A percentile compares a stretch with the other conserved stretches of the same genome.
phyloP scores from a whole-genome alignment of 2,888 invertebrate genomes.

The Rotaria macrura region DNA sequence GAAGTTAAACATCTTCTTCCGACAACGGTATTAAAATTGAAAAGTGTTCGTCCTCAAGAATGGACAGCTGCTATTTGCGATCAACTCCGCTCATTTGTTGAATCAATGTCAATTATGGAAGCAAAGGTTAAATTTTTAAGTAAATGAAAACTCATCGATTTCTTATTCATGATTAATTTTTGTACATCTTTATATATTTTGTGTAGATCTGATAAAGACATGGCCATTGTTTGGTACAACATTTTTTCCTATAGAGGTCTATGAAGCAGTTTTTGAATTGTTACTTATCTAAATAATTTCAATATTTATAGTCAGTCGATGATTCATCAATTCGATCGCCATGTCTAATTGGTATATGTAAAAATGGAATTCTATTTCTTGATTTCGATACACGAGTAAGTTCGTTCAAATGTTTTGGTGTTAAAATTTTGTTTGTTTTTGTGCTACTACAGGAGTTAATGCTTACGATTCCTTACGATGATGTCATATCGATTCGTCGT shows the following conservation, averaged over 20 bases:
- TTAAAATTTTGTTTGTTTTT: too few relatives aligned
- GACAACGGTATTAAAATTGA: constrained; percentile 71
- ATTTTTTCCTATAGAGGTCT: constrained; percentile 76
- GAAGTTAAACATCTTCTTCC: constrained; percentile 71
- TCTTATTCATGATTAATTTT: neutral
- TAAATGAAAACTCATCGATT: constrained; percentile 40
- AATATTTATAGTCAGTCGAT: constrained; percentile 40
- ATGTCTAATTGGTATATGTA: constrained; percentile 80
- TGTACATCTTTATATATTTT: constrained; percentile 21
- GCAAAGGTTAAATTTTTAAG: constrained; percentile 68
- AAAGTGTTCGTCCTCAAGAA: constrained; percentile 74
- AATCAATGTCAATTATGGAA: constrained; percentile 63
- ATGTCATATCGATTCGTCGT: constrained; percentile 78
- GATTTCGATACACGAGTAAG: too few relatives aligned
- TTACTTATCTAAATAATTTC: too few relatives aligned
- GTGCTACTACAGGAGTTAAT: constrained; percentile 63
- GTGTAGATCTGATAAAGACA: constrained; percentile 71
- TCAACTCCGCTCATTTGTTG: constrained; percentile 68
- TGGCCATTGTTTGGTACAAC: constrained; percentile 95
- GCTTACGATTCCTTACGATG: constrained; percentile 81
- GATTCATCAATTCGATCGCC: constrained; percentile 66
- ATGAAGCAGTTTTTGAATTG: too few relatives aligned
- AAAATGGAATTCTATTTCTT: constrained; percentile 81
- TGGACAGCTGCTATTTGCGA: constrained; percentile 80
- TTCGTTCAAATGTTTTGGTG: too few relatives aligned